Evolutionary conservation across 2,797 vertebrate species (phyloP).

Genomic region (Acanthurus tractus): DNA sequence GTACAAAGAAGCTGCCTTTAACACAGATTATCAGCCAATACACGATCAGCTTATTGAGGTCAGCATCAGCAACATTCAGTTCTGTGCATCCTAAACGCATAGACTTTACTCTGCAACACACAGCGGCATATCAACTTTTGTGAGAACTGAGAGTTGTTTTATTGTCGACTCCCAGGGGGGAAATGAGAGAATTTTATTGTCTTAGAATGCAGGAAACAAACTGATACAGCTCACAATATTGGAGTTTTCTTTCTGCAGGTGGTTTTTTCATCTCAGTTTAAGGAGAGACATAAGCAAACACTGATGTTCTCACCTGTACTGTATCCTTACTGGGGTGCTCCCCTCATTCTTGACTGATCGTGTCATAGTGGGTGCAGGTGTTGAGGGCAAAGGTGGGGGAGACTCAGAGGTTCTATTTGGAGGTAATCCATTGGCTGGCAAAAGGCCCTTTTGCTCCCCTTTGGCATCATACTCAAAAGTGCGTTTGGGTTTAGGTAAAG

Average conservation of each 20-base stretch:
- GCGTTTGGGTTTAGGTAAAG: conserved; percentile 98
- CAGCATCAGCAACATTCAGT: neutral
- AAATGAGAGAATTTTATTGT: conserved; percentile 19
- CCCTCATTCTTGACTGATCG: conserved; percentile 87
- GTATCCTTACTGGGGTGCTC: conserved; percentile 86
- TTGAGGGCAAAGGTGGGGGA: conserved; percentile 93
- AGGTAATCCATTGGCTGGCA: conserved; percentile 93
- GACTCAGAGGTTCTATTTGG: conserved; percentile 87
- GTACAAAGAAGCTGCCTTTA: neutral
- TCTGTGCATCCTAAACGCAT: conserved; percentile 24
- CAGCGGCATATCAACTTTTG: neutral
- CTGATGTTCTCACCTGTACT: conserved; percentile 88
- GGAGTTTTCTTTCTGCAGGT: neutral
- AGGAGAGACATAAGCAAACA: conserved; percentile 3
- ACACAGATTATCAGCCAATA: too few species aligned
- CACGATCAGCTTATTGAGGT: neutral
- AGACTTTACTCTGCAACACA: conserved; percentile 9
- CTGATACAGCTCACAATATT: neutral
- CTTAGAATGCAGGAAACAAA: conserved; percentile 30
- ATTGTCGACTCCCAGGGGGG: conserved; percentile 3
- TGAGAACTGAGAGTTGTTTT: neutral
- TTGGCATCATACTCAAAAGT: conserved; percentile 99
- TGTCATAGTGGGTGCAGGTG: conserved; percentile 90
- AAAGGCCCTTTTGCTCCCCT: conserved; percentile 87
- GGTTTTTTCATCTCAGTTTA: conserved; percentile 5